Conservation (phyloP, 2,888 invertebrate genomes). For the Rhaphigaster nebulosa region DNA sequence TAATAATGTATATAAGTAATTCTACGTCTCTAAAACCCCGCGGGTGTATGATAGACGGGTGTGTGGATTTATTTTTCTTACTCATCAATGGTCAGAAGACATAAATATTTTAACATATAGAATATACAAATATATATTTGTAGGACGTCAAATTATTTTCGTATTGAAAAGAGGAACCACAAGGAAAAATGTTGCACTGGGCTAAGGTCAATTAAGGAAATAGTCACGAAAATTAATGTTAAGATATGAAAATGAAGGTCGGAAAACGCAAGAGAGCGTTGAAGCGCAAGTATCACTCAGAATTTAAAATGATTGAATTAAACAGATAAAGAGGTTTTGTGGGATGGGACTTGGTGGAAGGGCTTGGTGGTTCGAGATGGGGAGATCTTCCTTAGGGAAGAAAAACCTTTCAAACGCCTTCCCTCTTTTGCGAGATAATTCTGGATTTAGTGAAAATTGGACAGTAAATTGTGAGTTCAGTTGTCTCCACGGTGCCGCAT, state of each 20-base stretch:
- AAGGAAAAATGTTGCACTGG: background rate
- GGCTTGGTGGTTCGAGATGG: background rate
- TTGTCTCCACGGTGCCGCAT: background rate
- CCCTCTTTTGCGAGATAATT: background rate
- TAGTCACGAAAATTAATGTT: background rate
- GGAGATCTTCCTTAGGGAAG: background rate
- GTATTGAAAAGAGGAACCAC: background rate
- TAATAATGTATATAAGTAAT: too few species aligned
- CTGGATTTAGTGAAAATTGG: conserved; percentile 7
- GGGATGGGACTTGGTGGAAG: background rate
- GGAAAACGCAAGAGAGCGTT: background rate
- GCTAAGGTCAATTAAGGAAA: background rate
- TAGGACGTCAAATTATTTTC: background rate
- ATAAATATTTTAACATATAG: too few species aligned
- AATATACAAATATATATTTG: too few species aligned
- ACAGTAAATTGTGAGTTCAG: background rate
- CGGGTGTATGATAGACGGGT: too few species aligned
- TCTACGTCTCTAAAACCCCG: too few species aligned
- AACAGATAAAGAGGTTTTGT: conserved; percentile 10
- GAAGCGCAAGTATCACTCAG: background rate
- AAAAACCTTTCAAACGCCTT: conserved; percentile 10
- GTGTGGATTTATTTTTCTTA: too few species aligned
- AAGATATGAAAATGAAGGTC: background rate
- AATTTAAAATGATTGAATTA: background rate
- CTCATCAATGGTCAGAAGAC: too few species aligned